A percentile compares a stretch with the other conserved stretches of the same genome.
phyloP scores from a whole-genome alignment of 2,113 vertebrate genomes.

The Bolborhynchus lineola region DNA sequence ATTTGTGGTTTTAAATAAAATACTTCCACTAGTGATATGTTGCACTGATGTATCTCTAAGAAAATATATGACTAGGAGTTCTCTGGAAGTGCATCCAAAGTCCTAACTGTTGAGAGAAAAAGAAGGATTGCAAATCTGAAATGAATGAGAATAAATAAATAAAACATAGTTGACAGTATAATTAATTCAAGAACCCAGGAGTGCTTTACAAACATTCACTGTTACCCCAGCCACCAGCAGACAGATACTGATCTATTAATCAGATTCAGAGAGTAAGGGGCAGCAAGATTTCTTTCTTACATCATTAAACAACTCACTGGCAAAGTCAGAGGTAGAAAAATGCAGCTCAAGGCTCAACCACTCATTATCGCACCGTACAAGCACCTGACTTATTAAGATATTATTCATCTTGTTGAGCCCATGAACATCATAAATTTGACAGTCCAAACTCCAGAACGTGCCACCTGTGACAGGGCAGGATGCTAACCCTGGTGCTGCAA shows the following conservation, averaged over 20 bases:
- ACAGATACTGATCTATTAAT: background rate
- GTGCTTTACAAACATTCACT: background rate
- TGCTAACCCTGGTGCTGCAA: background rate
- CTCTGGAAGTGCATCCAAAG: background rate
- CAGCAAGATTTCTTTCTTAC: background rate
- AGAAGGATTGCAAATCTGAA: background rate
- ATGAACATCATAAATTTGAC: background rate
- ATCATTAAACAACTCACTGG: background rate
- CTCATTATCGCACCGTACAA: background rate
- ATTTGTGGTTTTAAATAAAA: background rate
- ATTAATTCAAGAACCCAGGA: background rate
- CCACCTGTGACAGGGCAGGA: background rate
- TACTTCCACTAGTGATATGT: background rate
- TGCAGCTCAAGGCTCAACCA: background rate
- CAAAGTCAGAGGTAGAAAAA: conserved; percentile 5
- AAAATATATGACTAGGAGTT: background rate
- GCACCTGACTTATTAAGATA: background rate
- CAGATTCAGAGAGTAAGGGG: background rate
- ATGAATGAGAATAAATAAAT: background rate
- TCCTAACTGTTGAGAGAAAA: background rate
- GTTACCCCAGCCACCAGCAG: background rate
- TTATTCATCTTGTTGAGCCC: background rate
- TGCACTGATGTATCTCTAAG: background rate
- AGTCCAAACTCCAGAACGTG: background rate
- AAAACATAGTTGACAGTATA: background rate